Percentiles rank a stretch among this genome's conserved stretches.
These are phyloP conservation scores for Parnassius apollo DNA, from an alignment of 2,888 invertebrate species.

Conservation along the genomic window DNA sequence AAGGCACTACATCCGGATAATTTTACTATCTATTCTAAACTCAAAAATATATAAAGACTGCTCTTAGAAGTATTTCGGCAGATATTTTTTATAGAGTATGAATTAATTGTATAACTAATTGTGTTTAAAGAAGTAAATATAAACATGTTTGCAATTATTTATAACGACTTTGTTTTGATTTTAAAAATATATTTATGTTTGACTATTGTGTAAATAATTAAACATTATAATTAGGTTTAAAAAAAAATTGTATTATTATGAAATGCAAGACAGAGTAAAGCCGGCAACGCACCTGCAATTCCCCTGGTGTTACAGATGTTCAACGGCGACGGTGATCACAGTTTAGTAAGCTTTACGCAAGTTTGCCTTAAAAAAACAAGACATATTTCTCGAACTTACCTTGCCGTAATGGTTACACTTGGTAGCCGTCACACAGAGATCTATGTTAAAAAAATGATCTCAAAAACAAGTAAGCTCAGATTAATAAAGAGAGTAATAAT, in stretches of 20 bases:
- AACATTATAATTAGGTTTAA: not conserved
- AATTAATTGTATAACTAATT: not conserved
- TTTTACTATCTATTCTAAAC: not conserved
- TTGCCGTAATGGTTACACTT: too few relatives aligned
- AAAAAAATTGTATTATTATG: too few relatives aligned
- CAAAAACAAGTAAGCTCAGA: too few relatives aligned
- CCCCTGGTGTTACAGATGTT: not conserved
- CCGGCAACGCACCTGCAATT: too few relatives aligned
- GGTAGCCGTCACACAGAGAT: too few relatives aligned
- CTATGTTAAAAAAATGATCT: too few relatives aligned
- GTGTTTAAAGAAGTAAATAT: not conserved
- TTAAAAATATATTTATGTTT: not conserved
- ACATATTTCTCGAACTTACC: too few relatives aligned
- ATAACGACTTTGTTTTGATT: not conserved
- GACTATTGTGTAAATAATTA: not conserved
- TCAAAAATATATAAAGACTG: not conserved
- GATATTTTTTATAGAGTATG: not conserved
- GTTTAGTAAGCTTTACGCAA: not conserved
- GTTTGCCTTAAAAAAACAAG: too few relatives aligned
- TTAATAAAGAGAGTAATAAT: too few relatives aligned
- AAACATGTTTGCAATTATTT: too few relatives aligned
- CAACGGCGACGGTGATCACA: not conserved
- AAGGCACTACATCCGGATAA: constrained; percentile 6
- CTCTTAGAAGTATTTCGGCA: not conserved
- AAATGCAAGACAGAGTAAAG: not conserved